These are phyloP conservation scores for Homalodisca vitripennis DNA, from an alignment of 1,140 invertebrate species.

Conservation along the genomic window DNA sequence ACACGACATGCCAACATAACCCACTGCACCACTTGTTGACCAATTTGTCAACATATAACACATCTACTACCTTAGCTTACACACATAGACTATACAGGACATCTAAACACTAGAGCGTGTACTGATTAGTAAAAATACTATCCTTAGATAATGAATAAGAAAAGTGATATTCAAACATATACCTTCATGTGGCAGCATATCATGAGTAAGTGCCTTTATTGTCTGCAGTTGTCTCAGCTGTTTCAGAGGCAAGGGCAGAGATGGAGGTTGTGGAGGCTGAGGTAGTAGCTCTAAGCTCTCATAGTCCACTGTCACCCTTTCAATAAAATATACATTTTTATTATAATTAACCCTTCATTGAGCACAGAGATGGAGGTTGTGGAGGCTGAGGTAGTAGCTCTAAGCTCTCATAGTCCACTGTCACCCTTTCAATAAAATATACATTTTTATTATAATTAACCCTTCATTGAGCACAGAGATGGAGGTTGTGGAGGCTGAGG, in stretches of 20 bases:
- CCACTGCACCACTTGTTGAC: not conserved
- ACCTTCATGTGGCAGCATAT: not conserved
- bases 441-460: no score
- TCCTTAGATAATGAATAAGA: not conserved
- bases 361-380: no score
- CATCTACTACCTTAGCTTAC: not conserved
- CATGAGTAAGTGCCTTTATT: not conserved
- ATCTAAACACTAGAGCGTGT: not conserved
- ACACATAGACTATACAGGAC: not conserved
- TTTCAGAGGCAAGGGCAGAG: not conserved
- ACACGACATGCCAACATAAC: no score
- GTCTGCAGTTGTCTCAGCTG: not conserved
- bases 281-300: slow-evolving; percentile 59
- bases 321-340: no score
- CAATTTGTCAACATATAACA: not conserved
- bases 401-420: no score
- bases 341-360: no score
- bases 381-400: no score
- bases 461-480: no score
- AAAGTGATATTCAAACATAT: not conserved
- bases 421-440: no score
- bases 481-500: no score
- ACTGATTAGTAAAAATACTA: not conserved
- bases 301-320: slow-evolving; percentile 56
- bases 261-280: not conserved